Percentiles rank a stretch among this genome's conserved stretches.
Conservation (phyloP, 2,113 vertebrate species). For the Mohoua ochrocephala region DNA sequence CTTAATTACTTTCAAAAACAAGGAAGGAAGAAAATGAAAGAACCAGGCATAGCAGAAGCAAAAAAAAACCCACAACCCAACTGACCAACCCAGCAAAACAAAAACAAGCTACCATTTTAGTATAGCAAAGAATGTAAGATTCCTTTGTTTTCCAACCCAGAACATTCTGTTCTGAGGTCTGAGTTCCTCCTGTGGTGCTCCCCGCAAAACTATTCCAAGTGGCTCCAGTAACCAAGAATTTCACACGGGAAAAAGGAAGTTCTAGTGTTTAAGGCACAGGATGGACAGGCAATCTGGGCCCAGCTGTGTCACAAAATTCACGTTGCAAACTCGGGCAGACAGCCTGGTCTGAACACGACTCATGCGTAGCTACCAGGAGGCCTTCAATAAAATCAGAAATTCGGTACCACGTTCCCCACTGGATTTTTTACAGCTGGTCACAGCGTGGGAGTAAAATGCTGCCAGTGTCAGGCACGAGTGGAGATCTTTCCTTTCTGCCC, state of each 20-base stretch:
- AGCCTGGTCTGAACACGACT: not conserved
- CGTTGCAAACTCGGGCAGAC: not conserved
- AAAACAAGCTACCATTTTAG: not conserved
- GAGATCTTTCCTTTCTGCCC: not conserved
- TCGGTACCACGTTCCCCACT: not conserved
- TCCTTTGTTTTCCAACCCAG: not conserved
- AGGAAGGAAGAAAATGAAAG: not conserved
- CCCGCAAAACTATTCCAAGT: not conserved
- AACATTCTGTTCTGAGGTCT: not conserved
- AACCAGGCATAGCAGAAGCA: not conserved
- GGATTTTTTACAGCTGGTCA: not conserved
- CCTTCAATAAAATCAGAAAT: not conserved
- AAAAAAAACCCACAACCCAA: accelerated
- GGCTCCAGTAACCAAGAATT: not conserved
- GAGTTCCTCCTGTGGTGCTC: not conserved
- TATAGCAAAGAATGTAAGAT: not conserved
- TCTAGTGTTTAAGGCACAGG: not conserved
- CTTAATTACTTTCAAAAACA: not conserved
- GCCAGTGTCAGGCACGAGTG: not conserved
- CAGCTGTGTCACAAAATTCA: not conserved
- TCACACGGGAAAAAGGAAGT: not conserved
- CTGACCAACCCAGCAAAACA: not conserved
- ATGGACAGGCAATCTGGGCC: not conserved
- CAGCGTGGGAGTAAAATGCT: not conserved
- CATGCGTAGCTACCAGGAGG: not conserved